Base-by-base conservation (phyloP, 2,888 invertebrate genomes). In the Tetropium fuscum region DNA sequence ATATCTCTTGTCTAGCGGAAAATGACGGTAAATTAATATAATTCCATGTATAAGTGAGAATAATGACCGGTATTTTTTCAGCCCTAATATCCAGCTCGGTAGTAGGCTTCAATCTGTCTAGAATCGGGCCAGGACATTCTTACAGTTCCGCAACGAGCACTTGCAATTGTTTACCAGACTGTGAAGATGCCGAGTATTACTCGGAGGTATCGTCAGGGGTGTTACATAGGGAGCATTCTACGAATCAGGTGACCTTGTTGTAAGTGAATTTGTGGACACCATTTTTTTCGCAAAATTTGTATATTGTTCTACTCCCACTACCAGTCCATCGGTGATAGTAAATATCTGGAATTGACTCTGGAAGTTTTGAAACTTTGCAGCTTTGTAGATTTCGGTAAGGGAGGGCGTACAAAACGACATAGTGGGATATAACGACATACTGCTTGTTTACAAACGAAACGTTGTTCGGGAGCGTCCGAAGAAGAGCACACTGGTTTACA, bases 161-260 rank as follows among this genome's bases (percentile, higher is more conserved):
- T 5, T 87, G 86, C 43, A 72, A 80, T 25, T 91, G 91, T 66
- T 72, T 87, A 49, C 87, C 89, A 0, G 88, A 89, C 68, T 91
- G 91, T 66, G 85, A 87, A 64, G 82, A 87, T 49, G 85, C 84
- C 67, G 83, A 84, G 27, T 91, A 90, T 74, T 84, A 85, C 0
- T 77, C 88, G 6, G 90, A 90, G 76, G 85, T 86, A n/a, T 89
- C 90, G 0, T 79, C 85, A 62, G 74, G 72, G 16, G 53, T 57
- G 4, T 56, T 74, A 6, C 67, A 55, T 19, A 48, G 64, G 20
- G 16, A 57, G 13, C 69, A 64, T 48, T 66, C 67, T 1, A 66
- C 62, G 22, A 72, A 71, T 58, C 70, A 72, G 41, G 54, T 58
- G 16, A 63, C 57, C 55, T 51, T 70, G 22, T 68, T 64, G 73